phyloP scores from a whole-genome alignment of 2,113 vertebrate species.

The Mellivora capensis region DNA sequence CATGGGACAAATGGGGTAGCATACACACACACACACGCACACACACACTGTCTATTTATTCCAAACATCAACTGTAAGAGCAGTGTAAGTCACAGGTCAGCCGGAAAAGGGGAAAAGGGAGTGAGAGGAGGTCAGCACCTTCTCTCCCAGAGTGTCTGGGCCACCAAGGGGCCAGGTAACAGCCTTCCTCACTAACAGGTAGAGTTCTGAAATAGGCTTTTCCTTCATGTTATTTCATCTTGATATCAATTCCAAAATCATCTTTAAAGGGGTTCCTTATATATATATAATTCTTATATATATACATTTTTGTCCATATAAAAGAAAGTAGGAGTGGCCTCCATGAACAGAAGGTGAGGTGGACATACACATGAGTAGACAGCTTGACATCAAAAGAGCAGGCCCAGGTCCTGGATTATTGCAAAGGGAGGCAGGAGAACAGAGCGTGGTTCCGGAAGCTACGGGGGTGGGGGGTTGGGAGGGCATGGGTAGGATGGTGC shows the following conservation, averaged over 20 bases:
- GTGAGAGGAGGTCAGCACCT: conserved; percentile 38
- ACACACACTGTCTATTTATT: conserved; percentile 51
- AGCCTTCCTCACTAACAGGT: not conserved
- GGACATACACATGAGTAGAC: not conserved
- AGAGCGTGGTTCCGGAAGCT: not conserved
- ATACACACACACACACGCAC: not conserved
- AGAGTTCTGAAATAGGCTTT: not conserved
- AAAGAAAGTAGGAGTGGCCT: conserved; percentile 68
- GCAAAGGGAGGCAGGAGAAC: not conserved
- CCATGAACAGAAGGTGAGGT: not conserved
- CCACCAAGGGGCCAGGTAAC: not conserved
- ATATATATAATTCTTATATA: conserved; percentile 73
- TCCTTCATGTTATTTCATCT: conserved; percentile 59
- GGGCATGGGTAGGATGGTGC: not conserved
- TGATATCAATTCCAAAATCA: conserved; percentile 68
- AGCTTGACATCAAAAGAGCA: rapidly evolving
- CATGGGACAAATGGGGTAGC: not conserved
- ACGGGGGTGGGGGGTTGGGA: conserved; percentile 15
- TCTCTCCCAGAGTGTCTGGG: conserved; percentile 58
- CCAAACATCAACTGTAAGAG: conserved; percentile 58
- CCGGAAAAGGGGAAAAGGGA: conserved; percentile 32
- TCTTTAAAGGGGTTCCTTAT: conserved; percentile 56
- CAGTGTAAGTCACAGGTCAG: conserved; percentile 72
- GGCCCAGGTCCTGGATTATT: not conserved
- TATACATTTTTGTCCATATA: conserved; percentile 73